Percentiles rank a stretch among this genome's conserved stretches.
Conservation (phyloP, 2,113 vertebrate genomes). For the Campylomormyrus numenius region DNA sequence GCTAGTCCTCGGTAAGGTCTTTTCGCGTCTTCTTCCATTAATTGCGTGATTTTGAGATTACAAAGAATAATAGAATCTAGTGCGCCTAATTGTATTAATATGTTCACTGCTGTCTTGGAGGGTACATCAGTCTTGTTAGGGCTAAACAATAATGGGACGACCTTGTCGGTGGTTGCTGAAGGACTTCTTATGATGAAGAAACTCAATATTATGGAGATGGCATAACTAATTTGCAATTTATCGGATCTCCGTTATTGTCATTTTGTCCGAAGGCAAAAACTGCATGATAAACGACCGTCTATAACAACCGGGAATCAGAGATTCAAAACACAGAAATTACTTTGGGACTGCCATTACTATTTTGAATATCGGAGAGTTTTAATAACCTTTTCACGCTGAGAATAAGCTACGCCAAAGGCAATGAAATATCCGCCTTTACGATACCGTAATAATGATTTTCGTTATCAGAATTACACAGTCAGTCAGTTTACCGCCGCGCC, state of each 20-base stretch:
- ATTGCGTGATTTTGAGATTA: neutral
- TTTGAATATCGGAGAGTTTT: neutral
- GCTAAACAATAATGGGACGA: neutral
- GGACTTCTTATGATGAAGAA: neutral
- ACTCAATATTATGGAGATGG: neutral
- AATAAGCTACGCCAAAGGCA: neutral
- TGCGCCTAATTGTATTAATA: neutral
- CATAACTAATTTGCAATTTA: neutral
- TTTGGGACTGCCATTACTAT: neutral
- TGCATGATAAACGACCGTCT: neutral
- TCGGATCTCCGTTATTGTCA: neutral
- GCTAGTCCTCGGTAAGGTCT: neutral
- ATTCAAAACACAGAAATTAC: slow-evolving; percentile 6
- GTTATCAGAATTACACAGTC: neutral
- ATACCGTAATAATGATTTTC: neutral
- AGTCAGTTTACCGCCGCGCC: neutral
- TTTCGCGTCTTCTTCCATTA: neutral
- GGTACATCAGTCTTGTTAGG: neutral
- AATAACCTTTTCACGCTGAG: neutral
- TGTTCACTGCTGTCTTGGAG: neutral
- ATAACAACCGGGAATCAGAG: neutral
- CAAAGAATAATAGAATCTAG: neutral
- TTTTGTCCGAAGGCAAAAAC: neutral
- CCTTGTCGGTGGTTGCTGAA: neutral
- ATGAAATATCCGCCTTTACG: neutral